phyloP scores from a whole-genome alignment of 2,888 invertebrate genomes.

The Mamestra brassicae region DNA sequence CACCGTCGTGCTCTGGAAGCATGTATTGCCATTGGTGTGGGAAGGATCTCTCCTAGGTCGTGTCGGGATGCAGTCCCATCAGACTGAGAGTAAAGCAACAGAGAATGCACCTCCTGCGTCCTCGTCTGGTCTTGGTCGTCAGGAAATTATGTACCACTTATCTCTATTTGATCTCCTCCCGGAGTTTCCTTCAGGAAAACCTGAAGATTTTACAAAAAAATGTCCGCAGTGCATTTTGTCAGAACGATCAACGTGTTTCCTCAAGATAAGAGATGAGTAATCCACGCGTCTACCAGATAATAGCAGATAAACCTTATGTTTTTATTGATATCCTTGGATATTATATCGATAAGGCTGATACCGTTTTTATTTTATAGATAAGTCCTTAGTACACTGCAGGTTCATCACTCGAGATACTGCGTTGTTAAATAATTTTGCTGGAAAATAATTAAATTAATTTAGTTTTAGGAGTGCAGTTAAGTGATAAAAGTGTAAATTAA shows the following conservation, averaged over 20 bases:
- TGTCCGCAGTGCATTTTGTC: not conserved
- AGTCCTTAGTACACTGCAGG: slow-evolving; percentile 43
- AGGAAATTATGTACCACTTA: not conserved
- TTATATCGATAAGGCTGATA: slow-evolving; percentile 50
- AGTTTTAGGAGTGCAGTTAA: not conserved
- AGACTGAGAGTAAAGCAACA: not conserved
- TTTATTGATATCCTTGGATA: slow-evolving; percentile 60
- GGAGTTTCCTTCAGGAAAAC: not conserved
- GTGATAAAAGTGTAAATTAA: slow-evolving; percentile 5
- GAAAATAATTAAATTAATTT: not conserved
- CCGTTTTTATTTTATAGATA: slow-evolving; percentile 44
- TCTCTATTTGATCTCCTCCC: not conserved
- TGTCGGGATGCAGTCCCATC: too few relatives aligned
- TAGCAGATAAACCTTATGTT: slow-evolving; percentile 36
- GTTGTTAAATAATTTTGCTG: not conserved
- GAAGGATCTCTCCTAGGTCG: too few relatives aligned
- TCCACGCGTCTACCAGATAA: slow-evolving; percentile 16
- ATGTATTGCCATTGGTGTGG: too few relatives aligned
- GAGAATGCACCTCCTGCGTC: not conserved
- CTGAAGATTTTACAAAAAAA: not conserved
- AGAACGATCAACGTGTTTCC: slow-evolving; percentile 27
- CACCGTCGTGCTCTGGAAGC: too few relatives aligned
- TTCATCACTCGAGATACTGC: slow-evolving; percentile 8
- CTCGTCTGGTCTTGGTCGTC: too few relatives aligned
- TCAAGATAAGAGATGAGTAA: slow-evolving; percentile 42